Evolutionary conservation across 2,113 vertebrate genomes (phyloP), one percentile per base, ranked within the genome.

Genomic region (Corythoichthys haematopterus): DNA sequence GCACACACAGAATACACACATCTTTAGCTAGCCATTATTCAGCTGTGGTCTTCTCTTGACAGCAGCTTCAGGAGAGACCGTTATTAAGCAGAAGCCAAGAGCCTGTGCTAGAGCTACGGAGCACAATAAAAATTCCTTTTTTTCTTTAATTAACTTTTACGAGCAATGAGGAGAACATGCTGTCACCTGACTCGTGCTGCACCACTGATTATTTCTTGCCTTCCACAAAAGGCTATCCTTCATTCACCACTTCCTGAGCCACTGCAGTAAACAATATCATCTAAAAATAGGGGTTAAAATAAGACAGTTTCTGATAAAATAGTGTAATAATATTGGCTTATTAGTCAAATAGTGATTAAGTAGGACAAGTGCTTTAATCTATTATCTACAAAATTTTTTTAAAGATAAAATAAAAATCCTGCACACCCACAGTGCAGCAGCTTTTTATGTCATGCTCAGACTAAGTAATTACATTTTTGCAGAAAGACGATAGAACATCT

Each of bases 101-200:
- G 53, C 71, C 71, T 69, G 76, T 69, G 65, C 71, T 75, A 67
- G 71, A 84, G 74, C 72, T 76, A 78, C 70, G 36, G 12, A 73
- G 77, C 70, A 82, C 83, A 88, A 88, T 88, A 91, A 88, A 86
- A 88, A 85, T 73, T 80, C 82, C 68, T 85, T 84, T 55, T 55
- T 57, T 36, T 36, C 85, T 89, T 89, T 89, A 90, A 90, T 91
- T 88, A 88, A 88, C 83, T 88, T 91, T 90, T 88, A 89, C 79
- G 83, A 76, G 83, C 78, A n/a, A 74, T 51, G 14, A 88, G 86
- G 80, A 88, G 80, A 83, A 87, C 87, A 81, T 50, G 65, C 79
- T 83, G 87, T 87, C 86, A 91, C 85, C 77, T 84, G 84, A 86
- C 84, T 87, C 70, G 61, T 72, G 74, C 60, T 76, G 72, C 70